Evolutionary conservation across 92 coral and sea anemone species (phyloP).

Genomic region (Epizoanthus fatuus): DNA sequence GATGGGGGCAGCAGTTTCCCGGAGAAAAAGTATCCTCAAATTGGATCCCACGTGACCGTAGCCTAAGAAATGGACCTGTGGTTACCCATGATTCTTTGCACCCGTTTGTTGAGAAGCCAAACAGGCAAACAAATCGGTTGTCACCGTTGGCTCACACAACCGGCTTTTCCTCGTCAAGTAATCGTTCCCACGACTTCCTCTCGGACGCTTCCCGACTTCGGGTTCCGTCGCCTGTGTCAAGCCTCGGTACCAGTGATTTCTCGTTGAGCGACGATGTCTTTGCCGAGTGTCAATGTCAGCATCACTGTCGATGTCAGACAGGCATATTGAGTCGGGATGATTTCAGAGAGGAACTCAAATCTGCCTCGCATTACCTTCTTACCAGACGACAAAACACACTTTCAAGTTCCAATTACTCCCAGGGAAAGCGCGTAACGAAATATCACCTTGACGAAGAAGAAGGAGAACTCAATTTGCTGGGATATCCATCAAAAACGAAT

Average conservation of each 20-base stretch:
- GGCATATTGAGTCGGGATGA: conserved; percentile 80
- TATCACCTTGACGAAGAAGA: conserved; percentile 87
- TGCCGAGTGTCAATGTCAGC: conserved; percentile 69
- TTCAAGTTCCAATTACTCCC: conserved; percentile 16
- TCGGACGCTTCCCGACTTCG: conserved; percentile 19
- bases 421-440: conserved; percentile 1
- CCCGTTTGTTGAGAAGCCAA: neutral
- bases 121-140: neutral
- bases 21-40: neutral
- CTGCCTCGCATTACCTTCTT: conserved; percentile 78
- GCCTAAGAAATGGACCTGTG: neutral
- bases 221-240: conserved; percentile 80
- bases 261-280: conserved; percentile 64
- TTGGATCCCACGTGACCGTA: neutral
- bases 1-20: neutral
- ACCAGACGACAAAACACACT: conserved; percentile 60
- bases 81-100: conserved; percentile 1
- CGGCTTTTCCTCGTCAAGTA: neutral
- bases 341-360: conserved; percentile 84
- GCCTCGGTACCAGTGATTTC: conserved; percentile 82
- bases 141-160: neutral
- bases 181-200: neutral
- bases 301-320: conserved; percentile 86
- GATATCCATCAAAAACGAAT: conserved; percentile 48
- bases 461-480: conserved; percentile 79